Evolutionary conservation across 2,888 invertebrate species (phyloP), one percentile per base, ranked within the genome.

Genomic region (Halictus ligatus): DNA sequence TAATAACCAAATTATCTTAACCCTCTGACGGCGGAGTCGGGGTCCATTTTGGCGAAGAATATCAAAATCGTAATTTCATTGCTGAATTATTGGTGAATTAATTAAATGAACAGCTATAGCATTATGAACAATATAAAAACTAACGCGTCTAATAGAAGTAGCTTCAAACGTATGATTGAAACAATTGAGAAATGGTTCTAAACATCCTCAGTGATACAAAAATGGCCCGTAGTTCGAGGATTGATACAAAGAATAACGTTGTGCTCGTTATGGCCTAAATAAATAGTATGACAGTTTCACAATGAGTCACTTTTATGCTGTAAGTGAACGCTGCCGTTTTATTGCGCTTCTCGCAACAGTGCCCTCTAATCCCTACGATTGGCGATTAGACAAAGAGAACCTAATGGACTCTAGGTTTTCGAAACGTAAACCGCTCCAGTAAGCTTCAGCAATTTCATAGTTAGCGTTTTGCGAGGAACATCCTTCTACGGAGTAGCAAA

Each of bases 391-490:
- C 21, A 25, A 21, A 69, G 29, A 25, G 40, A 58, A 43, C 13
- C n/a, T 10, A 46, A 71, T 40, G 54, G 69, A 13, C 43, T 29
- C 67, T 21, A 40, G 35, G 35, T 54, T 35, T 40, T 43, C n/a
- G 10, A 40, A n/a, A 40, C 25, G 40, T 15, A 7, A 50, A 71
- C 29, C 48, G 25, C 46, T 6, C 69, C 40, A 60, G 60, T 43
- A 43, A 60, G 72, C 72, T 50, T 35, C 21, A 15, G 72, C 71
- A 72, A 81, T 83, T 64, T 83, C 72, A 71, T 78, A 48, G 25
- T 84, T 74, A 84, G 54, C 35, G 78, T 84, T 84, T 79, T 58
- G 85, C 74, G 58, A 58, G n/a, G 54, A 12, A 43, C 35, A 29
- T 77, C 80, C 80, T 67, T 73, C 58, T 85, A 64, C 60, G 60